Evolutionary conservation across 1,140 invertebrate species (phyloP), one percentile per base, ranked within the genome.

Genomic region (Anadara kagoshimensis): DNA sequence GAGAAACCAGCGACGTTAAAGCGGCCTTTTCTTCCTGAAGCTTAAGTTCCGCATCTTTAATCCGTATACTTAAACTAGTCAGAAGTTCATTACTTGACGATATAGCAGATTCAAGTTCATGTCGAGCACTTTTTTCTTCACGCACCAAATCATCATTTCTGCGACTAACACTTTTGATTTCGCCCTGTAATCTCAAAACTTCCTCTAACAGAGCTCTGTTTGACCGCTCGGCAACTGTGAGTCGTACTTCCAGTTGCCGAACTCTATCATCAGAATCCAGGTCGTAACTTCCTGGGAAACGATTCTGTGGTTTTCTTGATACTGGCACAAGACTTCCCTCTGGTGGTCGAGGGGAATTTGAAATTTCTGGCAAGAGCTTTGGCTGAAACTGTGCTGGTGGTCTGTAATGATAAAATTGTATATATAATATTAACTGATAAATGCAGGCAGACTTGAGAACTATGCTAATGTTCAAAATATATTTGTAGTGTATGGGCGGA

Each of bases 191-290:
- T 14, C 87, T 80, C 7, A 90, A 78, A 26, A 90, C 87, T 74
- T 90, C 88, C 69, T 89, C 87, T n/a, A 89, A 73, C 10, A 89
- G 75, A 20, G 86, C 84, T 51, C 88, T 61, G 72, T 89, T 89
- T 16, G 87, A 89, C 64, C 86, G 86, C 71, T 89, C 88, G 4
- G 88, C 82, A 5, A 88, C 82, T 24, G 75, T 76, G 5, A 89
- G 72, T 11, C 87, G 76, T 41, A 82, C 84, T 75, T 89, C 88
- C 43, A 89, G 59, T 47, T 86, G 78, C 1, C 80, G 76, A 22
- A 87, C 43, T 36, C 79, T 74, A 43, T 89, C 87, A 22, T 87
- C 80, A 11, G 80, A 69, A 36, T 86, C 86, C 12, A 62, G 18
- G 41, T 78, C 76, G 45, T 57, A 56, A n/a, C 57, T 69, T 26